Percentiles rank a stretch among this genome's conserved stretches.
Conservation (phyloP, 2,113 vertebrate species). For the Daboia siamensis region DNA sequence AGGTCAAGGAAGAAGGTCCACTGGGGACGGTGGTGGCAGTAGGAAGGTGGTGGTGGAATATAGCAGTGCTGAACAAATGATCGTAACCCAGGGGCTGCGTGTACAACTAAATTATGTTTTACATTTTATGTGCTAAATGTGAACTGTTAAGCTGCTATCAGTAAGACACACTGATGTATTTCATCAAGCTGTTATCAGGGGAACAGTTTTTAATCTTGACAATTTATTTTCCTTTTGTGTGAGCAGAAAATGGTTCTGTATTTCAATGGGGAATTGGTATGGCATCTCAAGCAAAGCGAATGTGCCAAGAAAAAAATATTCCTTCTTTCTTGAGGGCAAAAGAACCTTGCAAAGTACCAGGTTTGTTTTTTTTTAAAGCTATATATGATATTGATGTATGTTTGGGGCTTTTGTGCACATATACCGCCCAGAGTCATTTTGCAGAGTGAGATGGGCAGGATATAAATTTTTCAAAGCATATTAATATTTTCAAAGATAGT, state of each 20-base stretch:
- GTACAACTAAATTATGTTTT: background rate
- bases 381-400: background rate
- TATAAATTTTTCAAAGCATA: background rate
- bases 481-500: background rate
- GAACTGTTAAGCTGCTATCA: background rate
- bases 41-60: background rate
- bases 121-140: background rate
- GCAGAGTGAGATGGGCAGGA: background rate
- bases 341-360: conserved; percentile 81
- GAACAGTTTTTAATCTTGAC: background rate
- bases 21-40: background rate
- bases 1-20: background rate
- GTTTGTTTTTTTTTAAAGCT: conserved; percentile 58
- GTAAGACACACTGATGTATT: background rate
- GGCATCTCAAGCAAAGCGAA: conserved; percentile 73
- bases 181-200: background rate
- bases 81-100: background rate
- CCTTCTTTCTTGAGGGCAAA: conserved; percentile 78
- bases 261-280: conserved; percentile 94
- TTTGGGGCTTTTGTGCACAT: background rate
- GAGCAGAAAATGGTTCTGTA: conserved; percentile 74
- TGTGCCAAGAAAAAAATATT: conserved; percentile 67
- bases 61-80: background rate
- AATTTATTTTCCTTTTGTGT: conserved; percentile 32
- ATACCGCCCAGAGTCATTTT: background rate